Base-by-base conservation (phyloP, 2,797 vertebrate genomes). In the Enteromius viviparus region DNA sequence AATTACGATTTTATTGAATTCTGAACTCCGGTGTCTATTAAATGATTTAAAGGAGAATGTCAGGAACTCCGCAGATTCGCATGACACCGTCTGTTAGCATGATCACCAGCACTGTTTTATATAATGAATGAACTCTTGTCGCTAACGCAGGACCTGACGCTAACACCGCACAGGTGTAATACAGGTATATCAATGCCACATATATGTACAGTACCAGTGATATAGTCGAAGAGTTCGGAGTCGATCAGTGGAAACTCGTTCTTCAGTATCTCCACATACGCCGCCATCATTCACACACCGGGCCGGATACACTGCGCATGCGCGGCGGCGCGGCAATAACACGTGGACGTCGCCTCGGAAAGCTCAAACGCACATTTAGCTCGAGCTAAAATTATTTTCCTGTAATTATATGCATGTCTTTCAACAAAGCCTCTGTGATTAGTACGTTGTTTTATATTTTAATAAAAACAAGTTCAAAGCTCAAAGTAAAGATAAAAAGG, bases 161-260 rank as follows among this genome's bases (percentile, higher is more conserved):
- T 23, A 19, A 55, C 12, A 40, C 2, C 15, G 3, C 8, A 14
- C n/a, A 4, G 7, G 4, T 6, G 21, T 21, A 1, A 21, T 1
- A n/a, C 3, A 9, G 26, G 26, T 3, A 37, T 37, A 69, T 32
- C 32, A 42, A 42, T 29, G 49, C 17, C 26, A 66, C 34, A 19
- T 40, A 15, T 37, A 2, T 58, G 82, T 2, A 51, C 70, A 95
- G 94, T 91, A 99, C 98, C 97, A 76, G 96, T 98, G 86, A 99
- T 96, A 86, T 99, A 99, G 84, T 96, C 95, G 88, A 98, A 97
- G 51, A 99, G 94, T 91, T 99, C 97, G 45, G 94, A 90, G 91
- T 99, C 98, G 88, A 99, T 96, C 89, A 97, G 94, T 0, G 98
- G 97, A 92, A 99, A 99, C 96, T 99, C 98, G 94, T 92, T 96